These are phyloP conservation scores for Lepidocyrtoides sp. DNA, from an alignment of 2,888 invertebrate species.

Conservation along the genomic window DNA sequence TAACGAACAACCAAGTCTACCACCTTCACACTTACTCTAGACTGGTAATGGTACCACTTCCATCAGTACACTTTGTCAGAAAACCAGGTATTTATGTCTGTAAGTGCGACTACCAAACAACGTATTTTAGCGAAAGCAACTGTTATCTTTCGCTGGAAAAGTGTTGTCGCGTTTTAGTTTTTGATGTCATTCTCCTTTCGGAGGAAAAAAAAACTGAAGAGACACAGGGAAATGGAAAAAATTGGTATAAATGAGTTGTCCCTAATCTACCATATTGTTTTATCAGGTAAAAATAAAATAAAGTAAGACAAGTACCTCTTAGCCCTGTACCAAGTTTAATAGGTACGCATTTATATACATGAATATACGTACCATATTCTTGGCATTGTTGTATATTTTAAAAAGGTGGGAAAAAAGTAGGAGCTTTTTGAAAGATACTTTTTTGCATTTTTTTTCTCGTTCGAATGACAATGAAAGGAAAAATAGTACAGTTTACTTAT, in stretches of 20 bases:
- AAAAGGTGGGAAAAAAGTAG: background rate
- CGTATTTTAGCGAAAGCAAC: background rate
- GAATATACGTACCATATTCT: background rate
- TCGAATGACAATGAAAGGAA: background rate
- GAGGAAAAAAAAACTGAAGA: background rate
- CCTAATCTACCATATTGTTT: constrained; percentile 77
- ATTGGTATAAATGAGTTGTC: constrained; percentile 80
- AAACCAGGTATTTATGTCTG: background rate
- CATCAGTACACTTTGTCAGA: background rate
- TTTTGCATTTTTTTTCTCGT: background rate
- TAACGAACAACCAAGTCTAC: constrained; percentile 8
- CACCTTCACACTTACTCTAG: background rate
- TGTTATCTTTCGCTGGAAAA: background rate
- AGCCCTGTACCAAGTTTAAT: background rate
- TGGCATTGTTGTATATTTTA: background rate
- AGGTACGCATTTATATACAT: background rate
- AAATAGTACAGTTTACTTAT: constrained; percentile 1
- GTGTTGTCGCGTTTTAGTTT: background rate
- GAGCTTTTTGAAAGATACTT: constrained; percentile 9
- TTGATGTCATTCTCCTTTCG: constrained; percentile 17
- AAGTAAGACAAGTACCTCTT: constrained; percentile 51
- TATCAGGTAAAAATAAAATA: constrained; percentile 58
- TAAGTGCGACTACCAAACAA: background rate
- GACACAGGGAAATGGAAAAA: constrained; percentile 2
- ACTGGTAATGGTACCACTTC: background rate